Percentiles rank a stretch among this genome's conserved stretches.
Evolutionary conservation across 1,140 invertebrate species (phyloP).

Genomic region (Hylaeus volcanicus): DNA sequence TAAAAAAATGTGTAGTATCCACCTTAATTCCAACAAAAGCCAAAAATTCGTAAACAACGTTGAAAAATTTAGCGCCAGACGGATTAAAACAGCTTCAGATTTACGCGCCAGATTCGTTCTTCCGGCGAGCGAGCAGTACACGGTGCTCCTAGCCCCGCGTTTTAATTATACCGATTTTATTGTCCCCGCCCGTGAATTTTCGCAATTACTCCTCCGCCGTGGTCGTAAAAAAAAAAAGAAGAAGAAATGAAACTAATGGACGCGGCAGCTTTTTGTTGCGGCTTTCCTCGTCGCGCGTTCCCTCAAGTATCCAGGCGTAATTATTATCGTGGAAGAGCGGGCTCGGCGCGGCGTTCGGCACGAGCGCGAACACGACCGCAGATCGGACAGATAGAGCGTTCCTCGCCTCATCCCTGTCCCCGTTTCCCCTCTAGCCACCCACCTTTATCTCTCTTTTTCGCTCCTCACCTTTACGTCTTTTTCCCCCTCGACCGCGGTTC

Average conservation of each 20-base stretch:
- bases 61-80: too few species aligned
- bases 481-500: not conserved
- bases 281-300: constrained; percentile 39
- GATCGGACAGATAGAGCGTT: constrained; percentile 56
- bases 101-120: too few species aligned
- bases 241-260: constrained; percentile 46
- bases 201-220: constrained; percentile 50
- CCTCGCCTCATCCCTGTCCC: constrained; percentile 29
- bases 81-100: too few species aligned
- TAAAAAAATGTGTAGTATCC: too few species aligned
- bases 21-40: too few species aligned
- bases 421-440: not conserved
- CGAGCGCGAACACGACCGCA: constrained; percentile 50
- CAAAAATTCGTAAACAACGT: too few species aligned
- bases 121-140: too few species aligned
- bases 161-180: constrained; percentile 64
- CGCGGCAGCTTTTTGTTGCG: constrained; percentile 42
- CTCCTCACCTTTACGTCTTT: constrained; percentile 23
- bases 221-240: constrained; percentile 39
- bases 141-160: not conserved
- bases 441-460: constrained; percentile 31
- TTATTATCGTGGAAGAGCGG: constrained; percentile 34
- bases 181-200: constrained; percentile 52
- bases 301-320: constrained; percentile 22
- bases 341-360: constrained; percentile 29